A percentile compares a stretch with the other conserved stretches of the same genome.
phyloP scores from a whole-genome alignment of 2,797 vertebrate genomes.

The Gastrophryne carolinensis region DNA sequence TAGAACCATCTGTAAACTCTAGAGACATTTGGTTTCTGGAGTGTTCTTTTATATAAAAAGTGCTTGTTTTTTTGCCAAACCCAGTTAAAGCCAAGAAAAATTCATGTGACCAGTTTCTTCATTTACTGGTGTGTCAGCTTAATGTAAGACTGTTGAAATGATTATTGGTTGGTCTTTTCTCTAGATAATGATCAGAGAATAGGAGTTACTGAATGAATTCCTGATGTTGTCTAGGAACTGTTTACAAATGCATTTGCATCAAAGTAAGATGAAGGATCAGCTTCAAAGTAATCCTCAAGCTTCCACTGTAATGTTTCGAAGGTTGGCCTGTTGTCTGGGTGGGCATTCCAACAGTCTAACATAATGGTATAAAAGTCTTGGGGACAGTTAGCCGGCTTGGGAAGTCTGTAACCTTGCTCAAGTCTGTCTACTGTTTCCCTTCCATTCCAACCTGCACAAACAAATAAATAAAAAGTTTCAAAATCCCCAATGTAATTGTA shows the following conservation, averaged over 20 bases:
- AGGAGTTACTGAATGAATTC: neutral
- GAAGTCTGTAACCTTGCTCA: slow-evolving; percentile 78
- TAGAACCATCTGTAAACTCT: neutral
- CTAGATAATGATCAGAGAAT: neutral
- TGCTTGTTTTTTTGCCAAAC: neutral
- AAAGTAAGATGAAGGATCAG: slow-evolving; percentile 62
- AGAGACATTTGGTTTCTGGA: neutral
- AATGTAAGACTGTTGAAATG: slow-evolving; percentile 31
- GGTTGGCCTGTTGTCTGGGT: slow-evolving; percentile 72
- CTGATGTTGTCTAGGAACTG: slow-evolving; percentile 29
- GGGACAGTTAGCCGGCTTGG: slow-evolving; percentile 73
- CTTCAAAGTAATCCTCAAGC: slow-evolving; percentile 80
- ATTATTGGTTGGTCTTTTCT: slow-evolving; percentile 3
- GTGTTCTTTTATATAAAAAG: neutral
- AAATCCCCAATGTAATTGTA: neutral
- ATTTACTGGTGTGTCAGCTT: neutral
- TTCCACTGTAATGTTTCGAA: slow-evolving; percentile 81
- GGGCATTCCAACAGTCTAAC: slow-evolving; percentile 79
- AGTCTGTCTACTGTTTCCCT: slow-evolving; percentile 78
- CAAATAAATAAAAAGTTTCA: slow-evolving; percentile 5
- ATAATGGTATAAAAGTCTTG: slow-evolving; percentile 77
- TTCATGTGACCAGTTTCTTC: neutral
- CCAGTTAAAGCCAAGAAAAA: neutral
- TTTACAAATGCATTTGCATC: slow-evolving; percentile 54
- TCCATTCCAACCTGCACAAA: slow-evolving; percentile 74